phyloP scores from a whole-genome alignment of 2,888 invertebrate genomes.

The Molanna angustata region DNA sequence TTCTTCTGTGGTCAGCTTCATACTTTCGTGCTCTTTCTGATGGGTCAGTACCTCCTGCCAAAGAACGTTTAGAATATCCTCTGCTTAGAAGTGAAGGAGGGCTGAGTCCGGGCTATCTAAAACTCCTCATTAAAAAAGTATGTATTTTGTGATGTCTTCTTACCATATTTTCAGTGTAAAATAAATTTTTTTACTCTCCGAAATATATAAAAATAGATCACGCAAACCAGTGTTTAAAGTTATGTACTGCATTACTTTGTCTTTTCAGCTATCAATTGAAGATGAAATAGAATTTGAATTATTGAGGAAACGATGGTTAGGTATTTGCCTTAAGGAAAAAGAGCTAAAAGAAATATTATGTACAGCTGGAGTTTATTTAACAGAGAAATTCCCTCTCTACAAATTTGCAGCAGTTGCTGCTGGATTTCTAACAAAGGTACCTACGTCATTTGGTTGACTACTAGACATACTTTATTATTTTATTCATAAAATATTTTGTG shows the following conservation, averaged over 20 bases:
- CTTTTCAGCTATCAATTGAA: constrained; percentile 41
- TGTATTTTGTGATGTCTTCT: too few species aligned
- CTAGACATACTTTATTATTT: not conserved
- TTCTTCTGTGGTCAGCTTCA: constrained; percentile 80
- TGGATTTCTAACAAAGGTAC: too few species aligned
- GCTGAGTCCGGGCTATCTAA: constrained; percentile 75
- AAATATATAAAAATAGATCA: too few species aligned
- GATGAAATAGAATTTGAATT: constrained; percentile 43
- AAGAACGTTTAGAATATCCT: constrained; percentile 73
- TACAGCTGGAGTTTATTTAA: constrained; percentile 65
- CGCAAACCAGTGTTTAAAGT: too few species aligned
- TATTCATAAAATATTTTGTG: not conserved
- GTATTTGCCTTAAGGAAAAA: constrained; percentile 61
- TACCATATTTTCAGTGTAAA: too few species aligned
- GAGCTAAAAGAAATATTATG: constrained; percentile 67
- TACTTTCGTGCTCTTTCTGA: constrained; percentile 78
- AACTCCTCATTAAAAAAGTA: constrained; percentile 75
- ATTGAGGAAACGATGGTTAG: constrained; percentile 56
- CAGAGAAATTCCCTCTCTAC: constrained; percentile 65
- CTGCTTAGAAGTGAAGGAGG: constrained; percentile 67
- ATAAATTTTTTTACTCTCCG: too few species aligned
- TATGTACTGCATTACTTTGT: too few species aligned
- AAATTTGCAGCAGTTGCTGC: constrained; percentile 74
- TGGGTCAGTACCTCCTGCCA: constrained; percentile 77
- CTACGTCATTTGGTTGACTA: too few species aligned